Evolutionary conservation across 2,113 vertebrate species (phyloP), one percentile per base, ranked within the genome.

Genomic region (Aptenodytes patagonicus): DNA sequence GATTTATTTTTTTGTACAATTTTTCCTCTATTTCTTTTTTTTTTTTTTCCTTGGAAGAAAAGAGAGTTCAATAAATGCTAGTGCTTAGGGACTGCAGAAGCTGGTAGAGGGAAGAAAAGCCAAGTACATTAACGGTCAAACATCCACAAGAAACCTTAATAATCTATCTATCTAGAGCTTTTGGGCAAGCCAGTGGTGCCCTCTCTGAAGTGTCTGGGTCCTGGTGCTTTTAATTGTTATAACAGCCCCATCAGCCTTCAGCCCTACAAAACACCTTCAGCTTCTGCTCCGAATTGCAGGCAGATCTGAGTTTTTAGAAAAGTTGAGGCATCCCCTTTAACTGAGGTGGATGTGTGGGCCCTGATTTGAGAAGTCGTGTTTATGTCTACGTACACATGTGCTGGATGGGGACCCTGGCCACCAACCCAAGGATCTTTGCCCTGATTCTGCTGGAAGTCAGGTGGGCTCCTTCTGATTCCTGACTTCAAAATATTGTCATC

Each of bases 1-100:
- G 96, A 97, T 97, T 97, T 97, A 72, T 87, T 85, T 96, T 94
- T 87, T 87, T 76, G 28, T 66, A 80, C 79, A 66, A 42, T 77
- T 91, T 77, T 89, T 75, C 44, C n/a, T 77, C 44, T 73, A 77
- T 86, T 85, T 90, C 17, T 42, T 87, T 86, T 90, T 40, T 36
- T 36, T 36, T 36, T 83, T 46, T 91, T 91, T 34, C 66, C 66
- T 93, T 60, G 64, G 64, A 77, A 96, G 71, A 90, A 91, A 93
- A 90, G 62, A 83, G 66, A 92, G 89, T 95, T 95, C 92, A 89
- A 28, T 95, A 89, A 93, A 79, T 88, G 52, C 66, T 89, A 11
- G 26, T 46, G 92, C 89, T 95, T 95, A 89, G 46, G 79, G 73
- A 96, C 91, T 58, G 44, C 51, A 80, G 79, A 94, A 60, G 81